A percentile compares a stretch with the other conserved stretches of the same genome.
These are phyloP conservation scores for Muntiacus muntjak DNA, from an alignment of 2,113 vertebrate species.

Conservation along the genomic window DNA sequence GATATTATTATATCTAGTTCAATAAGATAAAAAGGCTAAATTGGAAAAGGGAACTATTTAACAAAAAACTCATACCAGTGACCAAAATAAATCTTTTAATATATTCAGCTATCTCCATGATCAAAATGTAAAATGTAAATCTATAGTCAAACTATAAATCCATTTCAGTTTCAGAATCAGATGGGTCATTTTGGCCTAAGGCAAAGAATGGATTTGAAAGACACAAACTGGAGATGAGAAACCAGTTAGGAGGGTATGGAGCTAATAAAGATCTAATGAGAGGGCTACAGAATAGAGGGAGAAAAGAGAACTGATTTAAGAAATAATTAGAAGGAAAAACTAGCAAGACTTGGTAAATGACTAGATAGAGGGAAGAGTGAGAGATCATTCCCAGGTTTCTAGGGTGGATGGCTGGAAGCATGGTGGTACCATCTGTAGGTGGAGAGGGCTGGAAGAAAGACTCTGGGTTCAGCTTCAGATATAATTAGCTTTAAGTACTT, in stretches of 20 bases:
- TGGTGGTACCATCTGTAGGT: background rate
- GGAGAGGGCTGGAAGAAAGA: background rate
- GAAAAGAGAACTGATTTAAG: background rate
- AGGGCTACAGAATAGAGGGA: background rate
- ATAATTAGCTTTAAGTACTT: background rate
- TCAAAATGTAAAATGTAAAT: background rate
- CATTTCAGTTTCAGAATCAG: background rate
- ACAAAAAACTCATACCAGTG: background rate
- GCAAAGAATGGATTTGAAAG: background rate
- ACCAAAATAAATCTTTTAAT: constrained; percentile 14
- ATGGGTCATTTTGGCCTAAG: background rate
- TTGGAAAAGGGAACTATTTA: background rate
- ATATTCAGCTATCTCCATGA: background rate
- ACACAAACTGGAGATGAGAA: constrained; percentile 10
- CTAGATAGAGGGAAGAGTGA: background rate
- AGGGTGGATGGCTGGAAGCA: background rate
- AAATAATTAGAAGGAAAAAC: constrained; percentile 17
- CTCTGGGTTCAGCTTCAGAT: background rate
- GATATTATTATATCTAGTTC: background rate
- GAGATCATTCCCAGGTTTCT: background rate
- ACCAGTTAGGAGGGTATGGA: background rate
- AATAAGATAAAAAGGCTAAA: background rate
- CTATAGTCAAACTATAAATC: background rate
- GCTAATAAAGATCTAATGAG: background rate
- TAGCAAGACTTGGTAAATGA: background rate